Percentiles rank a stretch among this genome's conserved stretches.
Evolutionary conservation across 2,113 vertebrate genomes (phyloP).

Genomic region (Salvelinus alpinus): DNA sequence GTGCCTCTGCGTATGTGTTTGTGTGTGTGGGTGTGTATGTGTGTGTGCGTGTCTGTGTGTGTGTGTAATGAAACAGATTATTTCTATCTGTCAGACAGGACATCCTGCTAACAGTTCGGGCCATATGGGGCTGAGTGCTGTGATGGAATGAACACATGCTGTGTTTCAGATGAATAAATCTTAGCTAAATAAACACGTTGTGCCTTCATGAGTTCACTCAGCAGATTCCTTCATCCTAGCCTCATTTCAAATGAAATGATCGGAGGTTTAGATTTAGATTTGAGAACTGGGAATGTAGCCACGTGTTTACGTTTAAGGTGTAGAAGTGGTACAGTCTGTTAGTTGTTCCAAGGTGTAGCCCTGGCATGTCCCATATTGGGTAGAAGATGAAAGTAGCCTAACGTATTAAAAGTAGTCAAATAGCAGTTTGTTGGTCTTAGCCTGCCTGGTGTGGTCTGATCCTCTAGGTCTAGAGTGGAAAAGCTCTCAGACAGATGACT

Average conservation of each 20-base stretch:
- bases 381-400: no score
- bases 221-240: constrained; percentile 30
- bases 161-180: constrained; percentile 35
- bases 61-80: constrained; percentile 50
- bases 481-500: constrained; percentile 35
- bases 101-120: constrained; percentile 46
- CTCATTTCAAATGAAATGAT: constrained; percentile 3
- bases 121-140: constrained; percentile 29
- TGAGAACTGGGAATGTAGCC: no score
- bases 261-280: no score
- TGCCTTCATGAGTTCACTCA: constrained; percentile 27
- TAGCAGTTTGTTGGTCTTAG: not conserved
- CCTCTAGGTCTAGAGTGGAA: constrained; percentile 37
- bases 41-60: not conserved
- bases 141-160: constrained; percentile 65
- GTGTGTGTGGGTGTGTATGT: no score
- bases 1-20: no score
- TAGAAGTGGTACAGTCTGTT: no score
- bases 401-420: no score
- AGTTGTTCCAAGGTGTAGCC: no score
- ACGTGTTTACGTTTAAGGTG: no score
- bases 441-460: constrained; percentile 29
- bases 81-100: constrained; percentile 52
- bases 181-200: constrained; percentile 49
- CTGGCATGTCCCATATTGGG: no score